Base-by-base conservation (phyloP, 2,888 invertebrate genomes). In the Perizoma affinitatum region DNA sequence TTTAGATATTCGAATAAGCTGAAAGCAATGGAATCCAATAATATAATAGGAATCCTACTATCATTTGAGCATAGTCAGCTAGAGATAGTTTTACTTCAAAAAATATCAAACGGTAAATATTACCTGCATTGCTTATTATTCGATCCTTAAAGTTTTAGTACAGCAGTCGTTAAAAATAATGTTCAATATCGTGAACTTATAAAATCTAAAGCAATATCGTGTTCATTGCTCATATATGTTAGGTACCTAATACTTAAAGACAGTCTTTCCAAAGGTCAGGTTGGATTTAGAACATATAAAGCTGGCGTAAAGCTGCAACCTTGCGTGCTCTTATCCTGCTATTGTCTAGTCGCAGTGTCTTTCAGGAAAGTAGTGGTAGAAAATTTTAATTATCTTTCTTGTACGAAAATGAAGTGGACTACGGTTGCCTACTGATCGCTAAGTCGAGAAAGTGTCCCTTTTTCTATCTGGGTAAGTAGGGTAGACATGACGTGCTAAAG, bases 391-490 rank as follows among this genome's bases (percentile, higher is more conserved):
- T 7, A 40, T 40, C 9, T n/a, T 42, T 42, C 4, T 42, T 42
- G 9, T 5, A 7, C 7, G 7, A 7, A 4, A 40, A 8, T 40
- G 40, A 40, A 40, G 22, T 22, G 22, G 22, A 22, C 22, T 22
- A 22, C 22, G 22, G 22, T 22, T 22, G 22, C 22, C 22, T 22
- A 22, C 22, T 22, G 1, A 22, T 22, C 22, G 22, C 22, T 22
- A n/a, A n/a, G 22, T 22, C 22, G 3, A 22, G 22, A 22, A 22
- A 22, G 22, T 22, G 22, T 3, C 22, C 1, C 1, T 22, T 22
- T 22, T 22, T 22, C 22, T 22, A 63, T 56, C 63, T 63, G 51
- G 63, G 63, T 60, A 57, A 60, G 52, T 60, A 57, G 63, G 63
- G 60, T 64, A 64, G 49, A 34, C 34, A 55, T 56, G 57, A 64